phyloP scores from a whole-genome alignment of 2,888 invertebrate genomes.

The Parelbella ahira region DNA sequence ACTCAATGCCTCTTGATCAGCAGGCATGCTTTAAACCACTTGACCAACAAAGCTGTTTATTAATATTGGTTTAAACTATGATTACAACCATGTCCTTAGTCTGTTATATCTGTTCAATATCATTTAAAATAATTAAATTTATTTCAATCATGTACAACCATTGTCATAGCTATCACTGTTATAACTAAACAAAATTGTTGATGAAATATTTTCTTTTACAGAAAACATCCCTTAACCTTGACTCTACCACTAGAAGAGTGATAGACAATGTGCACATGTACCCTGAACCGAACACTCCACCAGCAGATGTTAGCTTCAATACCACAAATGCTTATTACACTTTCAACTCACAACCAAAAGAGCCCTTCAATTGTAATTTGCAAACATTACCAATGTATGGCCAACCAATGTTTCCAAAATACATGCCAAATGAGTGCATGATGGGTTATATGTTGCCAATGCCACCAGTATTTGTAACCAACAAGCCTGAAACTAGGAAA shows the following conservation, averaged over 20 bases:
- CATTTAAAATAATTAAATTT: no score
- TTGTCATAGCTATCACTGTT: no score
- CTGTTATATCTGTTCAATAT: no score
- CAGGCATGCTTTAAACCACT: no score
- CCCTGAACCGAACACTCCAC: constrained; percentile 44
- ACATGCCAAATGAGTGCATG: constrained; percentile 27
- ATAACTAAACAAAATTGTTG: no score
- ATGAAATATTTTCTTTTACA: constrained; percentile 30
- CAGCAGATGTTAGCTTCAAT: constrained; percentile 21
- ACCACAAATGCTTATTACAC: constrained; percentile 8
- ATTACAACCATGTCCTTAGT: no score
- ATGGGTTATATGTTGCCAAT: constrained; percentile 7
- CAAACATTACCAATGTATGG: constrained; percentile 35
- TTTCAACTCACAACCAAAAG: constrained; percentile 1
- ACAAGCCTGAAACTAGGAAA: constrained; percentile 31
- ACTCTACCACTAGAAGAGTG: constrained; percentile 28
- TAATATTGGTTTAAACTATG: no score
- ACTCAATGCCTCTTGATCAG: no score
- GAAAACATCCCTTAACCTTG: constrained; percentile 31
- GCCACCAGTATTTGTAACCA: constrained; percentile 31
- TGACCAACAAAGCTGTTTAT: no score
- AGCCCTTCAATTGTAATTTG: constrained; percentile 3
- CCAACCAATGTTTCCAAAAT: constrained; percentile 38
- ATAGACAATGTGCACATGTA: constrained; percentile 35
- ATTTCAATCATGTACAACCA: no score